A percentile compares a stretch with the other conserved stretches of the same genome.
These are phyloP conservation scores for Trichomalopsis sarcophagae DNA, from an alignment of 1,140 invertebrate genomes.

Conservation along the genomic window DNA sequence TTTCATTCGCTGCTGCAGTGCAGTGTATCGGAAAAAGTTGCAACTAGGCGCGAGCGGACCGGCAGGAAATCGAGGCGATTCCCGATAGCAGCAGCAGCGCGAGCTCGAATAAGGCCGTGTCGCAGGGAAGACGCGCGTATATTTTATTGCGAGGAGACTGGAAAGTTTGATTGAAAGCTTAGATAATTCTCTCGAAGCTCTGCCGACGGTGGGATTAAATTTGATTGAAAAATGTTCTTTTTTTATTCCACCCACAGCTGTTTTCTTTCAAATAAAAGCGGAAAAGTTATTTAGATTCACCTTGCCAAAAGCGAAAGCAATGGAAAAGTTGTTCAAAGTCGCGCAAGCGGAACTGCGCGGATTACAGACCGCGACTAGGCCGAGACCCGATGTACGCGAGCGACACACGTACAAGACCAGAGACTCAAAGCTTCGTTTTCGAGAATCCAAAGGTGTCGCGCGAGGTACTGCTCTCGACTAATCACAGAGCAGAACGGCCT, in stretches of 20 bases:
- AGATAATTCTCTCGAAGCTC: background rate
- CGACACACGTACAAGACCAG: too few species aligned
- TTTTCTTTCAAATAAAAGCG: too few species aligned
- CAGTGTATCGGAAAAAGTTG: slow-evolving; percentile 36
- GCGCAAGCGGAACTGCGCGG: too few species aligned
- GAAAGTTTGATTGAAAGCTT: background rate
- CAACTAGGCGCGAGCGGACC: background rate
- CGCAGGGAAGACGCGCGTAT: background rate
- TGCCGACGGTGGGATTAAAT: background rate
- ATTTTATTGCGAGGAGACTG: background rate
- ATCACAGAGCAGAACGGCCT: background rate
- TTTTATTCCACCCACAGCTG: too few species aligned
- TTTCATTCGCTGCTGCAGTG: background rate
- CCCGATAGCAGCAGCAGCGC: background rate
- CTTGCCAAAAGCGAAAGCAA: too few species aligned
- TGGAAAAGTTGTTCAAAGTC: too few species aligned
- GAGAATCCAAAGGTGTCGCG: background rate
- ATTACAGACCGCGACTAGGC: too few species aligned
- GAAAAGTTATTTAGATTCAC: too few species aligned
- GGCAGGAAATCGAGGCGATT: background rate
- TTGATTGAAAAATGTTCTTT: too few species aligned
- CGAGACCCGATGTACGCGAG: too few species aligned
- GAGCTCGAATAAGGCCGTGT: background rate
- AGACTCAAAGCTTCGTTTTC: background rate
- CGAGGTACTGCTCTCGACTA: background rate